Evolutionary conservation across 2,888 invertebrate genomes (phyloP), one percentile per base, ranked within the genome.

Genomic region (Drosophila rubida): DNA sequence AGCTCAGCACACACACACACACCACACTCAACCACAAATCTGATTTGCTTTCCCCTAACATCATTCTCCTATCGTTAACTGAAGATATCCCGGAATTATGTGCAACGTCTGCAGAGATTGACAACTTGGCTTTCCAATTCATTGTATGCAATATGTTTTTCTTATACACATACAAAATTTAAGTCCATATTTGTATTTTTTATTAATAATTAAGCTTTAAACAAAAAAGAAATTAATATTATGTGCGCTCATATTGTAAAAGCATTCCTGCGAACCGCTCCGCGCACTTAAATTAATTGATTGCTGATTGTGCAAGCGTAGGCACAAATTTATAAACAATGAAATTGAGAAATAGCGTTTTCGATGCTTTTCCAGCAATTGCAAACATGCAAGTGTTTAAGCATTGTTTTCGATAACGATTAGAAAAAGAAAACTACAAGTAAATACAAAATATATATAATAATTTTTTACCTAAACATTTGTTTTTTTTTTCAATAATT

Each of bases 381-480:
- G 58, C 19, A 61, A 74, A 79, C 63, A 83, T 87, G 79, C 66
- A 82, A 75, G 46, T 73, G 69, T 77, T 83, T 68, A 73, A 65
- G 75, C 69, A 63, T 80, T 84, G 67, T 85, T 87, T 87, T 85
- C 73, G 62, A 60, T 64, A 64, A 84, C 70, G 70, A 80, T 70
- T 80, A 80, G 80, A 79, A 53, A 59, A 51, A 37, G 27, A 71
- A 65, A 69, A 75, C 68, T 74, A 82, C 62, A 75, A 81, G 66
- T 63, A 77, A 63, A 63, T 54, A 62, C 66, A 64, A 70, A 84
- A 78, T 79, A 87, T 80, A 86, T 87, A 87, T 68, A 30, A 83
- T 87, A 88, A 88, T 87, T 84, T 84, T 84, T 87, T 84, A 84
- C 84, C 81, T 84, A 76, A 75, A 53, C 13, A 13, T 27, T 19